Percentiles rank a stretch among this genome's conserved stretches.
Evolutionary conservation across 1,140 invertebrate species (phyloP).

Genomic region (Cydia splendana): DNA sequence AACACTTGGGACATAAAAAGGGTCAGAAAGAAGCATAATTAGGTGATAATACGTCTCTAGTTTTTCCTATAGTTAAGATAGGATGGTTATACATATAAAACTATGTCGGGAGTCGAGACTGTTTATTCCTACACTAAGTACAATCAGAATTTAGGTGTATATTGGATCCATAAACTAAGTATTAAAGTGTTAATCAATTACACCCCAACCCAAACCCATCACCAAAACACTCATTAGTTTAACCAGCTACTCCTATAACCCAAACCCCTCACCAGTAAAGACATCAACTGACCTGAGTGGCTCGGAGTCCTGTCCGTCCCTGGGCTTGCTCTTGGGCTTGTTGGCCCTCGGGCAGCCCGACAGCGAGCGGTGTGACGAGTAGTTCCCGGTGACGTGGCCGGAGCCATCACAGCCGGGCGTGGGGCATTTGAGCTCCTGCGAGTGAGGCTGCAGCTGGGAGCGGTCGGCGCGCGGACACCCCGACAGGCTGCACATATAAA

Average conservation of each 20-base stretch:
- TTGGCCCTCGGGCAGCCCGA: conserved; percentile 96
- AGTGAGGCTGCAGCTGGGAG: conserved; percentile 93
- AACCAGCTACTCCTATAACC: neutral
- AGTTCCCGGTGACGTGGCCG: conserved; percentile 91
- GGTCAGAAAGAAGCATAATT: neutral
- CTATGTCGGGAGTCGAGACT: too few relatives aligned
- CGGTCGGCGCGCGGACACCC: conserved; percentile 95
- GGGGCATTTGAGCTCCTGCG: conserved; percentile 89
- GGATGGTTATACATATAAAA: too few relatives aligned
- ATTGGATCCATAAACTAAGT: too few relatives aligned
- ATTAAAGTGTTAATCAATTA: neutral
- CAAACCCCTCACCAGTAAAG: neutral
- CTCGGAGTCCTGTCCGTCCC: conserved; percentile 94
- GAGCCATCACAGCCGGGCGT: conserved; percentile 93
- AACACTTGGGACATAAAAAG: neutral
- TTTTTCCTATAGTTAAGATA: neutral
- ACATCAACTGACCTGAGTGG: conserved; percentile 85
- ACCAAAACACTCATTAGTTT: neutral
- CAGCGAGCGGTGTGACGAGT: conserved; percentile 93
- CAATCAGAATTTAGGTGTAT: too few relatives aligned
- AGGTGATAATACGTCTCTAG: neutral
- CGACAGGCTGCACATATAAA: conserved; percentile 87
- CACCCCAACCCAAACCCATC: neutral
- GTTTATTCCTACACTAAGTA: too few relatives aligned
- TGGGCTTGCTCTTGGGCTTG: conserved; percentile 94